Base-by-base conservation (phyloP, 2,888 invertebrate genomes). In the Drosophila meridionalis region DNA sequence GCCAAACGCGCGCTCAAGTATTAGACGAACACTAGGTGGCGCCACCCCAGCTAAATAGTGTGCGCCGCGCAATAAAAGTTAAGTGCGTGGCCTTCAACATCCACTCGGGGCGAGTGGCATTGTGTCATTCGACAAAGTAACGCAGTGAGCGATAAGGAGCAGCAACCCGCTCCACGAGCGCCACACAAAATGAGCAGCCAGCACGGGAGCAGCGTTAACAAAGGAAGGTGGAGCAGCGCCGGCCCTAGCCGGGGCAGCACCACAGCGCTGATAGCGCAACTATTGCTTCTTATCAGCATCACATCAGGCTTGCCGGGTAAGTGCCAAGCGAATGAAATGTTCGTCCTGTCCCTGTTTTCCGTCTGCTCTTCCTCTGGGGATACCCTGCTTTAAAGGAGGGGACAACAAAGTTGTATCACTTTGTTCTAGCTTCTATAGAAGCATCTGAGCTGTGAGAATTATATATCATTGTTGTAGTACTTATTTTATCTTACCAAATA, bases 231-330 rank as follows among this genome's bases (percentile, higher is more conserved):
- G 34, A 36, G 52, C 34, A 57, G 38, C 30, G 12, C n/a, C 67
- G 73, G 52, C 66, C 60, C n/a, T 65, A 73, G 52, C 66, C 60
- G 42, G 42, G 40, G 71, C 52, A 70, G 66, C 73, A 80, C 73
- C 74, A 74, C 65, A 62, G 64, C 65, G 69, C 63, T 75, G 83
- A 83, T 83, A 77, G 72, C 77, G 61, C 84, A 87, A 81, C 82
- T 87, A 85, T 83, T 86, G 85, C 86, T 85, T 71, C 69, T 89
- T 82, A 87, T 88, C 90, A 84, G 90, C 90, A 84, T 90, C 82
- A 83, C 88, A 87, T 84, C 87, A 64, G 63, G 75, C 81, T 91
- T 91, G 78, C 82, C 90, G 87, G 91, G 91, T 91, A 91, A 91
- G 91, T 91, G 75, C 76, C 78, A 69, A 50, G 45, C 72, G 63